Evolutionary conservation across 2,888 invertebrate genomes (phyloP), one percentile per base, ranked within the genome.

Genomic region (Rotaria macrura): DNA sequence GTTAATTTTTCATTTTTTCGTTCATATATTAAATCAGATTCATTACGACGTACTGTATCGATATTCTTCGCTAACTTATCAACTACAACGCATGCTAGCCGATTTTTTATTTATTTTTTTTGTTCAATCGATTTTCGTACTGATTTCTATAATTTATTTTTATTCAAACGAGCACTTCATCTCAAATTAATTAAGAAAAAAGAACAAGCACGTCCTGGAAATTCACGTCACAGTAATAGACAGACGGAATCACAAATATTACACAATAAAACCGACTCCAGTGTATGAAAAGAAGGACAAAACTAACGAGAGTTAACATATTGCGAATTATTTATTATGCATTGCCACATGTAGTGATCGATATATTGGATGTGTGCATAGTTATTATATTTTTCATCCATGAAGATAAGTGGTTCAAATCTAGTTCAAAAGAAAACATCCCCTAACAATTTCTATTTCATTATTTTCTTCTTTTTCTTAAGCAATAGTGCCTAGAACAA

Each of bases 61-160:
- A 3, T 79, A 3, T 43, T 79, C 2, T 79, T 79, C n/a, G 43
- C 79, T 1, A 79, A 79, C 43, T 43, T 79, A 79, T 79, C 79
- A 43, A 79, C 79, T n/a, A 79, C 79, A 9, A 79, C 79, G n/a
- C 79, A 79, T 43, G 34, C 79, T 10, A 79, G 43, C 5, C 79
- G 79, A 79, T 79, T 79, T 79, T 79, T 79, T 79, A 79, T 79
- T 43, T 79, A 79, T 79, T 79, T 79, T 79, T 40, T 79, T 43
- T 79, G 79, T 79, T 79, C 79, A 43, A 79, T 43, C 43, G 79
- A 79, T n/a, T 79, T 79, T 79, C 40, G 79, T 1, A 79, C 43
- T n/a, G 79, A 79, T 79, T 79, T 79, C 43, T 79, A 43, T 79
- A 40, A 79, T n/a, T 79, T 79, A 79, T n/a, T 79, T 79, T 43